These are phyloP conservation scores for Ochropleura plecta DNA, from an alignment of 2,888 invertebrate species.

Conservation along the genomic window DNA sequence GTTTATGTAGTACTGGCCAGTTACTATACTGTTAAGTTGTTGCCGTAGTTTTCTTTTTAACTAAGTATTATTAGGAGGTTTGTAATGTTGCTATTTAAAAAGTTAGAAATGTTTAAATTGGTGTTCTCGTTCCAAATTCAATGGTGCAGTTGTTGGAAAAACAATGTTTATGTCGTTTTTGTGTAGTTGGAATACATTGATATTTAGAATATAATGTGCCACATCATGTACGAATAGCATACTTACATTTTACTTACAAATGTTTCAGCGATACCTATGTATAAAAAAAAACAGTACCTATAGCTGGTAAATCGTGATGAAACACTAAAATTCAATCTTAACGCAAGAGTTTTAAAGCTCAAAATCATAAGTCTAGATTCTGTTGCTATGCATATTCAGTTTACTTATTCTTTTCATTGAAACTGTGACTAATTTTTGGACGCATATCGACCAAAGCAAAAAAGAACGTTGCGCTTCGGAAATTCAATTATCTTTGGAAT, in stretches of 20 bases:
- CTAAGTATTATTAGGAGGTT: background rate
- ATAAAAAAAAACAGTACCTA: background rate
- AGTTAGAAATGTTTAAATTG: background rate
- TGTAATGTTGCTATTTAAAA: background rate
- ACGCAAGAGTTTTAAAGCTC: background rate
- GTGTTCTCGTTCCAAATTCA: slow-evolving; percentile 31
- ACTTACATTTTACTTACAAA: slow-evolving; percentile 25
- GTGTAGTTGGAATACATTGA: slow-evolving; percentile 21
- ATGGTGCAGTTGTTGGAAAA: slow-evolving; percentile 6
- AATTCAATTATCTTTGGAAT: slow-evolving; percentile 50
- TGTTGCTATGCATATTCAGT: slow-evolving; percentile 65
- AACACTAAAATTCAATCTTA: slow-evolving; percentile 35
- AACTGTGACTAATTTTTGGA: slow-evolving; percentile 59
- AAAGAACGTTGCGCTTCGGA: slow-evolving; percentile 53
- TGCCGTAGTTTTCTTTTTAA: background rate
- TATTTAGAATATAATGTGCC: slow-evolving; percentile 45
- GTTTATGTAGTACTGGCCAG: slow-evolving; percentile 4
- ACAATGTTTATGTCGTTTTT: slow-evolving; percentile 21
- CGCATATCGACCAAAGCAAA: slow-evolving; percentile 39
- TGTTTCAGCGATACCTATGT: slow-evolving; percentile 45
- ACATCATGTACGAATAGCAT: slow-evolving; percentile 54
- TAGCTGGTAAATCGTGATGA: slow-evolving; percentile 12
- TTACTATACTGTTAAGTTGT: background rate
- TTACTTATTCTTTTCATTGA: slow-evolving; percentile 50
- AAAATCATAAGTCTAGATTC: slow-evolving; percentile 24